These are phyloP conservation scores for Micropoecilia bifurca DNA, from an alignment of 2,797 vertebrate species.

Conservation along the genomic window DNA sequence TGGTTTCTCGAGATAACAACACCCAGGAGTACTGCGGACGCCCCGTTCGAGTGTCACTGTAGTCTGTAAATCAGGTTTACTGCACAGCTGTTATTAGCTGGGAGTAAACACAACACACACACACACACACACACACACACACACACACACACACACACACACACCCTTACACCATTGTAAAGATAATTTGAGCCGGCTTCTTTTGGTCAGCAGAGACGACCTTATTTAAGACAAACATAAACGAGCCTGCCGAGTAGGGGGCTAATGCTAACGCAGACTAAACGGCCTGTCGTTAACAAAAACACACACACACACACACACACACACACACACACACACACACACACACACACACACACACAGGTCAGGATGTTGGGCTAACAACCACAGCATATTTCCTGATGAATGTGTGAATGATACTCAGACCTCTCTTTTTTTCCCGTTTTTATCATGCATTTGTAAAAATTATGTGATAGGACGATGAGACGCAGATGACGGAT, in stretches of 20 bases:
- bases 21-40: conserved; percentile 20
- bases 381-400: conserved; percentile 13
- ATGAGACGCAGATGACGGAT: conserved; percentile 13
- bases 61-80: conserved; percentile 51
- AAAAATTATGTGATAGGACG: conserved; percentile 1
- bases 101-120: conserved; percentile 20
- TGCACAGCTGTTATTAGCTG: conserved; percentile 30
- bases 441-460: background rate
- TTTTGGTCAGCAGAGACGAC: conserved; percentile 9
- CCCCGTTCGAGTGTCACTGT: conserved; percentile 1
- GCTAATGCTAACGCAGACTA: conserved; percentile 25
- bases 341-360: conserved; percentile 6
- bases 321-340: conserved; percentile 9
- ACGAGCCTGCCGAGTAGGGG: conserved; percentile 19
- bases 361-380: conserved; percentile 16
- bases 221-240: conserved; percentile 54
- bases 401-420: conserved; percentile 14
- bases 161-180: conserved; percentile 1
- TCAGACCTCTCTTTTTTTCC: conserved; percentile 15
- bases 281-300: conserved; percentile 27
- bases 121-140: background rate
- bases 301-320: conserved; percentile 11
- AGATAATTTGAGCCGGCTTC: conserved; percentile 13
- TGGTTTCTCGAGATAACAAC: conserved; percentile 31
- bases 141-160: too few relatives aligned